phyloP scores from a whole-genome alignment of 2,888 invertebrate species.

The Lingula anatina region DNA sequence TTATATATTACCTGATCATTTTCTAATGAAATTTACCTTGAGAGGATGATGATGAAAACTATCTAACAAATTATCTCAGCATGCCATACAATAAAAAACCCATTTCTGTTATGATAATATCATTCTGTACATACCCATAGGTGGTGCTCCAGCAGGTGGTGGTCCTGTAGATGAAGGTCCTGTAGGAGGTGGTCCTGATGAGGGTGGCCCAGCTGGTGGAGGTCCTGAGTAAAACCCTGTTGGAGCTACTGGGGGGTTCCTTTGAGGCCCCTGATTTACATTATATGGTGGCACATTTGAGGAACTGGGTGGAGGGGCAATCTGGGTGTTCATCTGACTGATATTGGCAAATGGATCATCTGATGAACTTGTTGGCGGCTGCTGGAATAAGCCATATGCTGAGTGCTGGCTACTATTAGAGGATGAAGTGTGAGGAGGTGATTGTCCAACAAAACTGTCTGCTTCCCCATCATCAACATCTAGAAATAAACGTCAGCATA shows the following conservation, averaged over 20 bases:
- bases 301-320: slow-evolving; percentile 15
- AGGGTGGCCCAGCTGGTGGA: slow-evolving; percentile 4
- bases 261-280: slow-evolving; percentile 5
- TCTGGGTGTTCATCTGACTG: slow-evolving; percentile 12
- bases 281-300: slow-evolving; percentile 1
- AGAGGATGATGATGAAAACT: no score
- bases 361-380: slow-evolving; percentile 4
- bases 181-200: slow-evolving; percentile 10
- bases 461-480: slow-evolving; percentile 52
- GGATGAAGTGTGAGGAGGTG: no score
- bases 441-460: slow-evolving; percentile 49
- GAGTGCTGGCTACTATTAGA: no score
- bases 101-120: no score
- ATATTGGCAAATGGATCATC: slow-evolving; percentile 39
- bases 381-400: slow-evolving; percentile 7
- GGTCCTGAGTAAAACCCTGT: slow-evolving; percentile 5
- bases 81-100: no score
- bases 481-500: slow-evolving; percentile 11
- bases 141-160: not conserved
- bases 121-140: no score
- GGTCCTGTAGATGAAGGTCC: not conserved
- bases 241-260: slow-evolving; percentile 4
- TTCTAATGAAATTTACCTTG: no score
- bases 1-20: no score
- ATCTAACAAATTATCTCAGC: no score